These are phyloP conservation scores for Zaprionus obscuricornis DNA, from an alignment of 2,888 invertebrate species.

Conservation along the genomic window DNA sequence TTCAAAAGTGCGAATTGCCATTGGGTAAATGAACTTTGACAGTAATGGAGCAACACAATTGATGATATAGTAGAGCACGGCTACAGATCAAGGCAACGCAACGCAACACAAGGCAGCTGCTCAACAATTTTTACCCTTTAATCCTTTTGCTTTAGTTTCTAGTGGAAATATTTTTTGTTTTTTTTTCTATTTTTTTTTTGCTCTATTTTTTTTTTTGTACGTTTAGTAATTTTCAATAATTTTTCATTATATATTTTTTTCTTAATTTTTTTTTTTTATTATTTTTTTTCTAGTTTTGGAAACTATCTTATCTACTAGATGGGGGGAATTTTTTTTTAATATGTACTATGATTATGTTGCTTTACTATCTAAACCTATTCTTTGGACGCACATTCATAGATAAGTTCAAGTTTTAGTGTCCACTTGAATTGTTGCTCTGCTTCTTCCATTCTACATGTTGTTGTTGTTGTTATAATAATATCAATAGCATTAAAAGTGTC, in stretches of 20 bases:
- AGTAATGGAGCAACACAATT: conserved; percentile 40
- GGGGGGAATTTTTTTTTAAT: neutral
- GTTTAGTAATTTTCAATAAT: conserved; percentile 4
- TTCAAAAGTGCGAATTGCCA: conserved; percentile 42
- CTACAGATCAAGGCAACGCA: too few relatives aligned
- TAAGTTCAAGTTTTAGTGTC: conserved; percentile 15
- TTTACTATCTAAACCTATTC: conserved; percentile 21
- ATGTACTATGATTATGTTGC: conserved; percentile 15
- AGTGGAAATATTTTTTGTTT: neutral
- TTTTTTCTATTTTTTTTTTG: conserved; percentile 1
- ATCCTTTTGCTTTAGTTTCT: too few relatives aligned
- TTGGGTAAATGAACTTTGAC: conserved; percentile 73
- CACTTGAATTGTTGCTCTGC: too few relatives aligned
- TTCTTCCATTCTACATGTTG: too few relatives aligned
- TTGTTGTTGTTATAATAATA: neutral
- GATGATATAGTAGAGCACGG: conserved; percentile 44
- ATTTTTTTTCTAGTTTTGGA: neutral
- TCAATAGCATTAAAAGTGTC: too few relatives aligned
- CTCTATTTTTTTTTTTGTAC: neutral
- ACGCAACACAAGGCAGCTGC: too few relatives aligned
- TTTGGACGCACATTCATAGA: conserved; percentile 6
- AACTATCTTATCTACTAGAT: conserved; percentile 41
- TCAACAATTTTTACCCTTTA: conserved; percentile 1
- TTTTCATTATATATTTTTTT: neutral
- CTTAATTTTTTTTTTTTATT: conserved; percentile 5